Conservation (phyloP, 2,113 vertebrate species). For the Caretta caretta region DNA sequence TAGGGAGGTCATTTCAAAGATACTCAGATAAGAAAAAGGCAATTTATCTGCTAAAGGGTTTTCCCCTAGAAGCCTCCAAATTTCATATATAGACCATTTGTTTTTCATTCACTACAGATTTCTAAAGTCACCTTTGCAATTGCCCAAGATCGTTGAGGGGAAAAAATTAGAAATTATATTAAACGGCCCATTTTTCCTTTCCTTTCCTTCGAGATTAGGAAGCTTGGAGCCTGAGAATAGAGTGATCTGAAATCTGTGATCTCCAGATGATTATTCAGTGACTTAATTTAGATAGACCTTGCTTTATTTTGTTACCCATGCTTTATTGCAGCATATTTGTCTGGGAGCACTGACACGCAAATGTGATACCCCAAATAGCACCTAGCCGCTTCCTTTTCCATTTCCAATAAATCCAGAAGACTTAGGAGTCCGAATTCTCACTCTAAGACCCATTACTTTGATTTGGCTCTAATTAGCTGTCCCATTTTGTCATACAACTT, state of each 20-base stretch:
- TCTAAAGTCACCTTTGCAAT: conserved; percentile 71
- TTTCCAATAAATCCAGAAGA: not conserved
- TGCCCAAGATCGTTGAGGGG: conserved; percentile 54
- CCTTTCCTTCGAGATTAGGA: conserved; percentile 45
- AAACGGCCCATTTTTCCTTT: conserved; percentile 76
- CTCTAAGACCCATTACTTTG: accelerated
- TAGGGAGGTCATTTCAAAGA: conserved; percentile 64
- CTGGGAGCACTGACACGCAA: not conserved
- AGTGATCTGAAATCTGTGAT: conserved; percentile 45
- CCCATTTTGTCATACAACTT: accelerated
- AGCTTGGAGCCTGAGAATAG: conserved; percentile 71
- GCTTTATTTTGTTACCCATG: not conserved
- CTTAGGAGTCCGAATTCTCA: not conserved
- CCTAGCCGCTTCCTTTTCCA: not conserved
- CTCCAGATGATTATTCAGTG: conserved; percentile 59
- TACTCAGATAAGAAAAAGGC: conserved; percentile 61
- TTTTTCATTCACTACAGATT: conserved; percentile 66
- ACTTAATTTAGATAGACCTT: conserved; percentile 36
- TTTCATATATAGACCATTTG: conserved; percentile 62
- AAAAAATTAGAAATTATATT: conserved; percentile 60
- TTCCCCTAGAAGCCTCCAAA: conserved; percentile 54
- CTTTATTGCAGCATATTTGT: not conserved
- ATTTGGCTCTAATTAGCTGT: not conserved
- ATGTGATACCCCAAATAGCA: conserved; percentile 37
- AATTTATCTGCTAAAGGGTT: conserved; percentile 51